These are phyloP conservation scores for Geophilus truncorum DNA, from an alignment of 2,888 invertebrate genomes.

Conservation along the genomic window DNA sequence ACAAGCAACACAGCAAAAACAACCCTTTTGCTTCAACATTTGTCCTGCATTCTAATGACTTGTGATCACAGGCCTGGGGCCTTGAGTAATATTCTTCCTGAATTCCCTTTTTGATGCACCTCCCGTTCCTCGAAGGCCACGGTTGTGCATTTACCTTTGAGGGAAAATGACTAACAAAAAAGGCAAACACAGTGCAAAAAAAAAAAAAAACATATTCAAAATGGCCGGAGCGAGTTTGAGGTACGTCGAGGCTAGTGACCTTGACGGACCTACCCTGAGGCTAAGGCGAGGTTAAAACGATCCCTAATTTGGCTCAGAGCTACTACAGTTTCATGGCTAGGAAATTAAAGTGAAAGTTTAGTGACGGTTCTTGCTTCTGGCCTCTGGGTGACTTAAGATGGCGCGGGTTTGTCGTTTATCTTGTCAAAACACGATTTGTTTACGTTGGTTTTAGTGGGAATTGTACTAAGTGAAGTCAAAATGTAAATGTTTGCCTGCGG, in stretches of 20 bases:
- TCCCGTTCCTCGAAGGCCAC: slow-evolving; percentile 13
- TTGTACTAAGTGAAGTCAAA: no score
- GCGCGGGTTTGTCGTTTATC: neutral
- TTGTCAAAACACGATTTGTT: no score
- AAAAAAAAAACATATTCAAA: neutral
- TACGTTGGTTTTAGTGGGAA: no score
- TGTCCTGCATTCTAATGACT: slow-evolving; percentile 14
- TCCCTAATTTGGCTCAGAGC: slow-evolving; percentile 9
- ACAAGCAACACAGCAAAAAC: neutral
- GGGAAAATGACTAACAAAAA: neutral
- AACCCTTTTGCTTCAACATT: neutral
- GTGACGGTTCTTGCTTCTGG: neutral
- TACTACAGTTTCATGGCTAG: neutral
- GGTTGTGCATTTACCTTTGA: slow-evolving; percentile 5
- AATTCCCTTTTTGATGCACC: slow-evolving; percentile 9
- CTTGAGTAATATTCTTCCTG: slow-evolving; percentile 22
- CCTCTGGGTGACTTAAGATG: neutral
- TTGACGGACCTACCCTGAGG: neutral
- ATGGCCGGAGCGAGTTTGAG: neutral
- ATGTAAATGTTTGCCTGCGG: no score
- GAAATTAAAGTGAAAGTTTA: slow-evolving; percentile 26
- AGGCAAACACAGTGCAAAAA: neutral
- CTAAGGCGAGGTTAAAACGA: slow-evolving; percentile 8
- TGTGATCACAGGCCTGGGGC: neutral
- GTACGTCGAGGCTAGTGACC: slow-evolving; percentile 15